These are phyloP conservation scores for Ptychodera flava DNA, from an alignment of 35 echinoderm and acorn worm genomes.

Conservation along the genomic window DNA sequence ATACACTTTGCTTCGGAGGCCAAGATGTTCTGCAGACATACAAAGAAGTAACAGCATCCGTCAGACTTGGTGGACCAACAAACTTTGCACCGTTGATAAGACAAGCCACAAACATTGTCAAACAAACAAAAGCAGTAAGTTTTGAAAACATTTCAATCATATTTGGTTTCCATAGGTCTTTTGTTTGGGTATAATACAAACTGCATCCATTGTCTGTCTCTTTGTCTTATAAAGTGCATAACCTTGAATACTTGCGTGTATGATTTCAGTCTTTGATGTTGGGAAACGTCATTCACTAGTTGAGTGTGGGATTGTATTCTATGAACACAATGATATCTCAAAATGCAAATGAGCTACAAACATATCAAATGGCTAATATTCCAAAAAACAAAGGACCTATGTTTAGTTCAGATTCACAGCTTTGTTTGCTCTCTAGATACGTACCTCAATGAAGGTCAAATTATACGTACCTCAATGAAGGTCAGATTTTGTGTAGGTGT, in stretches of 20 bases:
- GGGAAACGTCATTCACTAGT: neutral
- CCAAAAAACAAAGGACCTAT: no score
- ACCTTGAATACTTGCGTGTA: neutral
- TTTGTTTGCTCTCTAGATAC: no score
- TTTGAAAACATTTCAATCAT: no score
- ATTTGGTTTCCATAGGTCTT: no score
- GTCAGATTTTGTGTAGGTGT: no score
- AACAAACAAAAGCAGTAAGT: conserved; percentile 74
- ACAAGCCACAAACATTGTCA: conserved; percentile 61
- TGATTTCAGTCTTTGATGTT: neutral
- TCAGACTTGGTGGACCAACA: conserved; percentile 81
- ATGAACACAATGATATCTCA: no score
- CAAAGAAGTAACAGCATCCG: conserved; percentile 48
- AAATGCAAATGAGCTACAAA: no score
- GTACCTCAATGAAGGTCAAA: no score
- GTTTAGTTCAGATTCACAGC: no score
- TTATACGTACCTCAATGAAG: no score
- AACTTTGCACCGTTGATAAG: conserved; percentile 88
- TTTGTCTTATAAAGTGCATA: neutral
- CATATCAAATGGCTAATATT: no score
- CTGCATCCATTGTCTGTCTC: neutral
- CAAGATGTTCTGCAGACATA: conserved; percentile 75
- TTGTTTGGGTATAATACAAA: no score
- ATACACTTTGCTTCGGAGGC: conserved; percentile 61
- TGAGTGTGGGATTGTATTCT: neutral